A percentile compares a stretch with the other conserved stretches of the same genome.
Evolutionary conservation across 2,888 invertebrate species (phyloP).

Genomic region (Amphipoea oculea): DNA sequence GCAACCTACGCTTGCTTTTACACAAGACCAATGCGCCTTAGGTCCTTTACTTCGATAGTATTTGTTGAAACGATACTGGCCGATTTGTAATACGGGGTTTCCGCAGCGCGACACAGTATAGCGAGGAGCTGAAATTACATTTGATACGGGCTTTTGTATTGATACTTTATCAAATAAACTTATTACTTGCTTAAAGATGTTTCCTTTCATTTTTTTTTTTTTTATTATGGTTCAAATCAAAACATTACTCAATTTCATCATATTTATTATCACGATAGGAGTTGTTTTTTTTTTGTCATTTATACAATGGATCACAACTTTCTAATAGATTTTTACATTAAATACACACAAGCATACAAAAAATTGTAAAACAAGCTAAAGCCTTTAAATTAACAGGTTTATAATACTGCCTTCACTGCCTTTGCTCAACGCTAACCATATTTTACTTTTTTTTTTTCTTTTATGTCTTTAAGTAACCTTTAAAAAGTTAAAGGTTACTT

Average conservation of each 20-base stretch:
- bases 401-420: background rate
- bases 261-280: slow-evolving; percentile 20
- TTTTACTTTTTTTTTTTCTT: too few relatives aligned
- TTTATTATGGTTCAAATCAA: background rate
- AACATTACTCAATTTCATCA: background rate
- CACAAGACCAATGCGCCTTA: slow-evolving; percentile 68
- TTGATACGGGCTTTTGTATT: background rate
- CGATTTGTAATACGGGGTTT: slow-evolving; percentile 71
- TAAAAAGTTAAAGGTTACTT: too few relatives aligned
- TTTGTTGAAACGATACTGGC: slow-evolving; percentile 70
- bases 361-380: background rate
- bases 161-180: background rate
- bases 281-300: background rate
- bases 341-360: background rate
- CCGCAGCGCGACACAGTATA: slow-evolving; percentile 68
- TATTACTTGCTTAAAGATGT: background rate
- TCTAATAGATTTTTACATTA: background rate
- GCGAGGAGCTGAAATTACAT: slow-evolving; percentile 32
- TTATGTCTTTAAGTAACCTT: too few relatives aligned
- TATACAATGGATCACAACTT: background rate
- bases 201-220: background rate
- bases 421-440: background rate
- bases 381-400: background rate
- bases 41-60: slow-evolving; percentile 64
- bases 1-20: slow-evolving; percentile 66